These are phyloP conservation scores for Macquaria ambigua DNA, from an alignment of 2,113 vertebrate genomes.

Conservation along the genomic window DNA sequence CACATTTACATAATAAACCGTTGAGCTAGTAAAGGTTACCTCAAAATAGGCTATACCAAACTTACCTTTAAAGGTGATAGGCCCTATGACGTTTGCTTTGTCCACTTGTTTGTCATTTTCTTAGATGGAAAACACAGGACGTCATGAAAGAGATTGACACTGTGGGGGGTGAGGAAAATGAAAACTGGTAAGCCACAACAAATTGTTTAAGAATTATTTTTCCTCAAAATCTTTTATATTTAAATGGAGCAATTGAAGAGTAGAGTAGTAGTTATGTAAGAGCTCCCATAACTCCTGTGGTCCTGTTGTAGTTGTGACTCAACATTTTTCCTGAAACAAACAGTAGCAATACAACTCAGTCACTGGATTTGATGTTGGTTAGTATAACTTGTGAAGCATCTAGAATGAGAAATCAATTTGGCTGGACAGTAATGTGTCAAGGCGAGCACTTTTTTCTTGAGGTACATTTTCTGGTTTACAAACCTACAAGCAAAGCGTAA, in stretches of 20 bases:
- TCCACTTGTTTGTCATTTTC: neutral
- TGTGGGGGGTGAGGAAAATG: slow-evolving; percentile 72
- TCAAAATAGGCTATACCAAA: neutral
- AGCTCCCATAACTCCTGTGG: neutral
- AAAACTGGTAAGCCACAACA: slow-evolving; percentile 76
- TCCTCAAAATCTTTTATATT: neutral
- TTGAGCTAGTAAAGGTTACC: neutral
- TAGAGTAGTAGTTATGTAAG: neutral
- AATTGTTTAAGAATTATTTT: neutral
- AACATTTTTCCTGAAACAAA: neutral
- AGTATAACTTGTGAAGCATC: neutral
- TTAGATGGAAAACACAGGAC: slow-evolving; percentile 78
- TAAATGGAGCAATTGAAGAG: neutral
- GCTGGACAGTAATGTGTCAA: neutral
- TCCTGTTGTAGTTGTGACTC: neutral
- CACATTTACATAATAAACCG: neutral
- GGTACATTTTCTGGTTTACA: neutral
- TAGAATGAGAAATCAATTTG: neutral
- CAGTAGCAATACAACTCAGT: neutral
- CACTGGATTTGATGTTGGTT: neutral
- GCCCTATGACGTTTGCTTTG: neutral
- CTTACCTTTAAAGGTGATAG: neutral
- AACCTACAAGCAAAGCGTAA: neutral
- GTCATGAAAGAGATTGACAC: slow-evolving; percentile 84
- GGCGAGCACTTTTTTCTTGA: neutral